Evolutionary conservation across 2,113 vertebrate genomes (phyloP).

Genomic region (Kryptolebias marmoratus): DNA sequence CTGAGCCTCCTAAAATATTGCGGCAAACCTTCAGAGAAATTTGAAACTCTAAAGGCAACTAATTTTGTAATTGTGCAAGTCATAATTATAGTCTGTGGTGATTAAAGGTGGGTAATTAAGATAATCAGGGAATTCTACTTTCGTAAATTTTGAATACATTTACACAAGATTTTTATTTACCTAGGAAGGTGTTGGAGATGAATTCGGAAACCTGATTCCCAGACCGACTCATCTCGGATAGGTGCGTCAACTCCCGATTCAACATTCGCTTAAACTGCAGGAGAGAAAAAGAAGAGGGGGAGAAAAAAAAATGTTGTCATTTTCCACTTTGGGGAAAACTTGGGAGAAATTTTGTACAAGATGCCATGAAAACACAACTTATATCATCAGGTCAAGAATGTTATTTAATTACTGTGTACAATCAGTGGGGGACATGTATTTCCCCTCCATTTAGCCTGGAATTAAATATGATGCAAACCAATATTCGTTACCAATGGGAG

Average conservation of each 20-base stretch:
- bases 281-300: slow-evolving; percentile 26
- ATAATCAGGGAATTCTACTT: background rate
- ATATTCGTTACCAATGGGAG: slow-evolving; percentile 38
- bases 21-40: slow-evolving; percentile 16
- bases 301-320: slow-evolving; percentile 47
- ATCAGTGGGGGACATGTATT: slow-evolving; percentile 24
- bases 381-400: slow-evolving; percentile 22
- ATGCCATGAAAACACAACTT: slow-evolving; percentile 51
- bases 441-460: slow-evolving; percentile 29
- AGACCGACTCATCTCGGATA: slow-evolving; percentile 94
- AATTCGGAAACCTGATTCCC: slow-evolving; percentile 97
- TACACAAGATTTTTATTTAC: slow-evolving; percentile 67
- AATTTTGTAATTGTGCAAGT: background rate
- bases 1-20: slow-evolving; percentile 12
- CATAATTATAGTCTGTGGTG: background rate
- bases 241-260: slow-evolving; percentile 92
- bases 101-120: background rate
- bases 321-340: slow-evolving; percentile 61
- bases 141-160: background rate
- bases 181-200: slow-evolving; percentile 93
- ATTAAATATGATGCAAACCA: slow-evolving; percentile 38
- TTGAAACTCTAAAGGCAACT: background rate
- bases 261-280: slow-evolving; percentile 96
- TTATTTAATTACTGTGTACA: slow-evolving; percentile 31
- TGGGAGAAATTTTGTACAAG: slow-evolving; percentile 38